phyloP scores from a whole-genome alignment of 2,888 invertebrate genomes.

The Salpingus planirostris region DNA sequence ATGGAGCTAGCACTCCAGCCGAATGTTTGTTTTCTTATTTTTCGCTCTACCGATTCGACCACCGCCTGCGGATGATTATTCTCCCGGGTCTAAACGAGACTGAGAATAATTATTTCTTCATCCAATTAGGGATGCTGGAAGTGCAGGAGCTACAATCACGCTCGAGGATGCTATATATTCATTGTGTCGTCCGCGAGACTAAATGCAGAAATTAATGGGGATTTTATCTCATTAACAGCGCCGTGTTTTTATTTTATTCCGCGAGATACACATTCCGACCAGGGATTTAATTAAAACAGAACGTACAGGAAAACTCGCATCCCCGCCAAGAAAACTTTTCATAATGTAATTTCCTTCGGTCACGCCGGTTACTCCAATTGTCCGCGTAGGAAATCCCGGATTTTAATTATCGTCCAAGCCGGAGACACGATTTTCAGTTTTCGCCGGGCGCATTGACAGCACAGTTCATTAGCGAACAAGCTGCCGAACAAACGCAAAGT shows the following conservation, averaged over 20 bases:
- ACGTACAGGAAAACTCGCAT: constrained; percentile 10
- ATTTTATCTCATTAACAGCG: constrained; percentile 35
- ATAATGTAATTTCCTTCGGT: too few relatives aligned
- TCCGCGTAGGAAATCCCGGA: too few relatives aligned
- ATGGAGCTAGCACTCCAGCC: too few relatives aligned
- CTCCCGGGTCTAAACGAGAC: constrained; percentile 14
- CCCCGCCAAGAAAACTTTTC: too few relatives aligned
- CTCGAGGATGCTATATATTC: constrained; percentile 5
- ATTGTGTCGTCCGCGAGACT: constrained; percentile 22
- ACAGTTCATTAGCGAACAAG: constrained; percentile 41
- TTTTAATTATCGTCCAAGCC: too few relatives aligned
- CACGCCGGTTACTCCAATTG: too few relatives aligned
- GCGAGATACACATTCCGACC: constrained; percentile 12
- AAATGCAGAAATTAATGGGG: constrained; percentile 36
- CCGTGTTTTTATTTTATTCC: constrained; percentile 24
- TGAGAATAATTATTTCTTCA: constrained; percentile 34
- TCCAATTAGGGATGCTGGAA: constrained; percentile 33
- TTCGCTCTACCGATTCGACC: constrained; percentile 13
- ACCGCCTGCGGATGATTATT: constrained; percentile 13
- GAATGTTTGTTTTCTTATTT: constrained; percentile 15
- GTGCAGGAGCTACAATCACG: constrained; percentile 31
- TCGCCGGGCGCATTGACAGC: constrained; percentile 36
- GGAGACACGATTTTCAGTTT: constrained; percentile 34
- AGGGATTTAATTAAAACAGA: constrained; percentile 13
- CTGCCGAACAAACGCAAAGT: constrained; percentile 40